A percentile compares a stretch with the other conserved stretches of the same genome.
Evolutionary conservation across 2,888 invertebrate genomes (phyloP).

Genomic region (Cerceris rybyensis): DNA sequence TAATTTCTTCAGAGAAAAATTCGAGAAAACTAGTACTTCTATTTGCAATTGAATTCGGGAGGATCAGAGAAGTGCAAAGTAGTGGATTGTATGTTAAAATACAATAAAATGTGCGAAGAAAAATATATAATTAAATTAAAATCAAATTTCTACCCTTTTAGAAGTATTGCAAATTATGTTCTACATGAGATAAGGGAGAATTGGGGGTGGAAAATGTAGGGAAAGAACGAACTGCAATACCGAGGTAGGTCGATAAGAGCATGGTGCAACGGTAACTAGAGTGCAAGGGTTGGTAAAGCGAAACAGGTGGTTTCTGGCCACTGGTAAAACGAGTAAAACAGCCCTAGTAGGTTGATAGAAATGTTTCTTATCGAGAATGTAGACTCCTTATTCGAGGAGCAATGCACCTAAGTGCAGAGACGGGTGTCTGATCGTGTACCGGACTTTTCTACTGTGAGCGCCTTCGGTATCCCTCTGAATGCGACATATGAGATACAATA

Average conservation of each 20-base stretch:
- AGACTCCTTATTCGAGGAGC: constrained; percentile 38
- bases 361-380: constrained; percentile 14
- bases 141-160: too few species aligned
- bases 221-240: constrained; percentile 60
- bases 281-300: constrained; percentile 43
- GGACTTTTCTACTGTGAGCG: constrained; percentile 49
- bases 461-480: constrained; percentile 6
- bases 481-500: not conserved
- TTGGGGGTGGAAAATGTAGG: not conserved
- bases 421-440: constrained; percentile 49
- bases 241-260: constrained; percentile 71
- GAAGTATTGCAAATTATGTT: too few species aligned
- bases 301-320: constrained; percentile 32
- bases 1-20: too few species aligned
- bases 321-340: constrained; percentile 18
- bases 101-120: too few species aligned
- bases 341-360: not conserved
- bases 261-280: constrained; percentile 42
- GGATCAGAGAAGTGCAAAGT: too few species aligned
- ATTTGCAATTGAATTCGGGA: too few species aligned
- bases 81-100: too few species aligned
- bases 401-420: not conserved
- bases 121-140: too few species aligned
- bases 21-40: too few species aligned
- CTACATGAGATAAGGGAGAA: not conserved